Evolutionary conservation across 2,888 invertebrate genomes (phyloP), one percentile per base, ranked within the genome.

Genomic region (Tyria jacobaeae): DNA sequence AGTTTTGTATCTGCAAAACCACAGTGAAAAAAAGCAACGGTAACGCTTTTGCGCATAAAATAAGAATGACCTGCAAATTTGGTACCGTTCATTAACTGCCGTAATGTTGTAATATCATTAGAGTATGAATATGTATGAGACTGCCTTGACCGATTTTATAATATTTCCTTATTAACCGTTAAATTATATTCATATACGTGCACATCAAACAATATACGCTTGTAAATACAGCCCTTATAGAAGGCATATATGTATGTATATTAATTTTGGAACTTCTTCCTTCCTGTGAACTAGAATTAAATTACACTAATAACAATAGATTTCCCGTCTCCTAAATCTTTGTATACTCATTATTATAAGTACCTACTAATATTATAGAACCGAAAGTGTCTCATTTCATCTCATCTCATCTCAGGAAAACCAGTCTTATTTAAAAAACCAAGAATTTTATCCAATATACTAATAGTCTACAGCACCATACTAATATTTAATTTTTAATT

Each of bases 111-210:
- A 69, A 61, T 71, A 73, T 75, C 59, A 69, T 73, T 69, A 75
- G 31, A 48, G 25, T 25, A 70, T 73, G 73, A 72, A 73, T 75
- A 73, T 73, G 61, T 37, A 73, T 75, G 48, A 48, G 17, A 51
- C 44, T 60, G 53, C 76, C 76, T 75, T 73, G 73, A 75, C 73
- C 76, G 62, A 62, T 69, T 49, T 69, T 27, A 54, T 60, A 17
- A 48, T 54, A 69, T 62, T 75, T 73, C 73, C 73, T 75, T 51
- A 54, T 65, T 54, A 15, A 24, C 31, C 41, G 54, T 55, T 60
- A 0, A 21, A 44, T 37, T 49, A 41, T 24, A 24, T 48, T 39
- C 39, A 34, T 44, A 21, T 58, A 44, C 37, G 35, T 56, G 21
- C 25, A 14, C 37, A 7, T 44, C 21, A 15, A 14, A 14, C 12